A percentile compares a stretch with the other conserved stretches of the same genome.
phyloP scores from a whole-genome alignment of 2,888 invertebrate species.

The Molanna angustata region DNA sequence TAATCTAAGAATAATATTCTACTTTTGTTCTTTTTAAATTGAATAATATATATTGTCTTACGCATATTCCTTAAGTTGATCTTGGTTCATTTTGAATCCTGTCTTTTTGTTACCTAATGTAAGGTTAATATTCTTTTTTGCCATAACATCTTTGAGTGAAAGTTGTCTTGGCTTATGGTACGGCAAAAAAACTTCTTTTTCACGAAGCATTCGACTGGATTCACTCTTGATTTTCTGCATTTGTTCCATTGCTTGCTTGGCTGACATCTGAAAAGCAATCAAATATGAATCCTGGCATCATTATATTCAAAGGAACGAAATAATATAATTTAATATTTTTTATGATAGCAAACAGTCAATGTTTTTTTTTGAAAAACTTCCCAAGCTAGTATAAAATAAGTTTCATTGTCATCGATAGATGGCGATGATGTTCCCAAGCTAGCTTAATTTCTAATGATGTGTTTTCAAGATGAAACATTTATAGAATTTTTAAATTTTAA shows the following conservation, averaged over 20 bases:
- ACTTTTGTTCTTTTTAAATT: no score
- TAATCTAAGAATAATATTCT: no score
- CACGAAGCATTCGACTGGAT: conserved; percentile 76
- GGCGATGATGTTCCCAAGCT: no score
- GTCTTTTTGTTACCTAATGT: conserved; percentile 47
- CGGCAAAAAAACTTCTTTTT: conserved; percentile 72
- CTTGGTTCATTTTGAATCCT: conserved; percentile 63
- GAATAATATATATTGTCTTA: no score
- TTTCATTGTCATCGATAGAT: no score
- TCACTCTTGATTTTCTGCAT: conserved; percentile 79
- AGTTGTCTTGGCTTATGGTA: conserved; percentile 83
- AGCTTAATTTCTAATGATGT: no score
- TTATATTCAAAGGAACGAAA: conserved; percentile 32
- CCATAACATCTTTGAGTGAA: conserved; percentile 75
- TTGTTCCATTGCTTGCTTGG: conserved; percentile 65
- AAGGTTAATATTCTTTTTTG: conserved; percentile 44
- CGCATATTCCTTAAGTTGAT: conserved; percentile 64
- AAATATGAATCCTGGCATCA: conserved; percentile 35
- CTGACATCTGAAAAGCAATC: conserved; percentile 54
- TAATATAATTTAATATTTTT: neutral
- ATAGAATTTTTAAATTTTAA: no score
- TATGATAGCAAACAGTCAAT: neutral
- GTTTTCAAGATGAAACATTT: no score
- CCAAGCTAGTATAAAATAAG: neutral
- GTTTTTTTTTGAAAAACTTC: neutral